These are phyloP conservation scores for Azorinus chamasolen DNA, from an alignment of 2,888 invertebrate genomes.

Conservation along the genomic window DNA sequence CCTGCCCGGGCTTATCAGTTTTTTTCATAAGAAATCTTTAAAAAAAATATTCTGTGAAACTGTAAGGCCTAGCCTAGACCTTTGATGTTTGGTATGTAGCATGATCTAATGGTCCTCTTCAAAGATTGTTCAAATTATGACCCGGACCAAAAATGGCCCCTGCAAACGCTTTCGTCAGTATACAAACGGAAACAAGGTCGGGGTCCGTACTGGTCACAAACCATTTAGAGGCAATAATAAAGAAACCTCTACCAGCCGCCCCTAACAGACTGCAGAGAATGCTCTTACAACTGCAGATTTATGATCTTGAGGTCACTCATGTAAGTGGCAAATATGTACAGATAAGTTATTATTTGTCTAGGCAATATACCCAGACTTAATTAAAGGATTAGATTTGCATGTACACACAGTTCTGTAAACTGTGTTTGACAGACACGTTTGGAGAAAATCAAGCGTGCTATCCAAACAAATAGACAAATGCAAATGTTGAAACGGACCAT, in stretches of 20 bases:
- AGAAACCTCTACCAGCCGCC: conserved; percentile 32
- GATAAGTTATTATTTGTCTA: neutral
- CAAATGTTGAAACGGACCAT: no score
- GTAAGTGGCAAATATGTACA: conserved; percentile 27
- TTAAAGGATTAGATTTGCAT: conserved; percentile 24
- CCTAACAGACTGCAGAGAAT: conserved; percentile 35
- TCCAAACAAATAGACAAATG: no score
- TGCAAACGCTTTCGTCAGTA: conserved; percentile 34
- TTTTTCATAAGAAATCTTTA: no score
- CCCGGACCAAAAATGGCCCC: no score
- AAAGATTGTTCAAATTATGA: no score
- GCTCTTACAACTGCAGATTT: conserved; percentile 42
- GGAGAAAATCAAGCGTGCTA: no score
- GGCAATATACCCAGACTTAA: conserved; percentile 16
- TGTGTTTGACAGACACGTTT: conserved; percentile 27
- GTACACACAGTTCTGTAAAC: conserved; percentile 21
- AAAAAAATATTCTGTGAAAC: no score
- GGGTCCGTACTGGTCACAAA: conserved; percentile 32
- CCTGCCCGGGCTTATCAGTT: no score
- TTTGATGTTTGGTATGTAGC: no score
- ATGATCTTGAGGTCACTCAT: conserved; percentile 17
- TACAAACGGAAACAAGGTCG: conserved; percentile 24
- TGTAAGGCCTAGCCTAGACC: no score
- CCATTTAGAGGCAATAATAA: conserved; percentile 33
- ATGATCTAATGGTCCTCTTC: no score